Evolutionary conservation across 2,888 invertebrate species (phyloP).

Genomic region (Papilio demoleus): DNA sequence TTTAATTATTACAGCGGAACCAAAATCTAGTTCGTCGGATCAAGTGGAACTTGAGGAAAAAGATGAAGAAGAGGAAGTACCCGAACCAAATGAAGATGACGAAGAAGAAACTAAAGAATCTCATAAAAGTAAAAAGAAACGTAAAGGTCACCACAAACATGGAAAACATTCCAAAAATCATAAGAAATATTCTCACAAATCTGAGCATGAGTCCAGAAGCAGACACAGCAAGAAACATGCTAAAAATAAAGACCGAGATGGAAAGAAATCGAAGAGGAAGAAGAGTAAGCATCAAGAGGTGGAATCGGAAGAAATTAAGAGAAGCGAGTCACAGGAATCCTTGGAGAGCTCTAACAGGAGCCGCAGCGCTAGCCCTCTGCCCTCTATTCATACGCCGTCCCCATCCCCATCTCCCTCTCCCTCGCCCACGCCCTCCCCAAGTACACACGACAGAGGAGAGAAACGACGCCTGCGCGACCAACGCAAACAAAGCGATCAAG

Average conservation of each 20-base stretch:
- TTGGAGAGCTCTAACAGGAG: conserved; percentile 73
- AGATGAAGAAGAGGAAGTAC: conserved; percentile 45
- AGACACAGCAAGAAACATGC: conserved; percentile 68
- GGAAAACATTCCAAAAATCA: conserved; percentile 79
- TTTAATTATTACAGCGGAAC: conserved; percentile 59
- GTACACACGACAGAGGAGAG: no score
- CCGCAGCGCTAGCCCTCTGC: conserved; percentile 75
- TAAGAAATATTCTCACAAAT: conserved; percentile 67
- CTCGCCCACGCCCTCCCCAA: conserved; percentile 74
- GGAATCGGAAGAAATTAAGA: conserved; percentile 56
- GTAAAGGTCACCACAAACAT: conserved; percentile 74
- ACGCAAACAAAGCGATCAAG: conserved; percentile 45
- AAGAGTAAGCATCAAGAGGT: conserved; percentile 68
- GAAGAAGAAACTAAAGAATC: conserved; percentile 67
- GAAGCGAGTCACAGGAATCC: conserved; percentile 64
- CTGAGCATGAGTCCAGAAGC: conserved; percentile 61
- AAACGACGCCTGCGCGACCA: no score
- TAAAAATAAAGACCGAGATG: conserved; percentile 72
- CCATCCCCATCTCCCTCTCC: conserved; percentile 59
- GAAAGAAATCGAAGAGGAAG: conserved; percentile 79
- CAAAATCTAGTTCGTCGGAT: conserved; percentile 66
- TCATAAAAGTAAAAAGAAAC: conserved; percentile 75
- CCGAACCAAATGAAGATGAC: conserved; percentile 36
- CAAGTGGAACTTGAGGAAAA: conserved; percentile 48
- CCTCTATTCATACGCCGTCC: conserved; percentile 74